Percentiles rank a stretch among this genome's conserved stretches.
Evolutionary conservation across 2,113 vertebrate species (phyloP).

Genomic region (Casuarius casuarius): DNA sequence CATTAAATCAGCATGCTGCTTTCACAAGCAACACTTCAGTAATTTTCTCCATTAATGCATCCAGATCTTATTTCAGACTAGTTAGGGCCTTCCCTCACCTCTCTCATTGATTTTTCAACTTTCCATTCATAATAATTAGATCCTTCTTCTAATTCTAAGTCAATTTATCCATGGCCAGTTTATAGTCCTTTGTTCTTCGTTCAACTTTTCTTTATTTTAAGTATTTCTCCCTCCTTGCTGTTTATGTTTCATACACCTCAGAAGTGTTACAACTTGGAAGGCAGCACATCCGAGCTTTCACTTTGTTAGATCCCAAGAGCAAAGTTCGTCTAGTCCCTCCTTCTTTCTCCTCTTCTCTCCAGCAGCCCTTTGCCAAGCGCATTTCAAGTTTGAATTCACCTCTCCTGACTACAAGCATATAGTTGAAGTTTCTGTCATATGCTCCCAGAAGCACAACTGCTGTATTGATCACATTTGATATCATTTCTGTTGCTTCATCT

Average conservation of each 20-base stretch:
- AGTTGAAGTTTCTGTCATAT: neutral
- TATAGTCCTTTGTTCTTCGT: neutral
- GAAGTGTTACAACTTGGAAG: neutral
- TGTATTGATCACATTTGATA: too few relatives aligned
- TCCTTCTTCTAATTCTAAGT: accelerated
- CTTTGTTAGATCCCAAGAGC: neutral
- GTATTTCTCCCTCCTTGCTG: neutral
- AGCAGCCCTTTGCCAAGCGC: neutral
- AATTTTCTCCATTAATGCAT: neutral
- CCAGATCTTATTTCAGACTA: neutral
- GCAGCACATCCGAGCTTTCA: neutral
- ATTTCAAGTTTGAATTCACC: neutral
- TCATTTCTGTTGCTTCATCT: too few relatives aligned
- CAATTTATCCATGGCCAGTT: neutral
- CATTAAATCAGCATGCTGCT: neutral
- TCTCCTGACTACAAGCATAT: neutral
- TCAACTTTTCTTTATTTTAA: neutral
- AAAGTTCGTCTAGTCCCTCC: neutral
- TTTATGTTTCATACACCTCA: neutral
- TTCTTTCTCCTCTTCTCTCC: neutral
- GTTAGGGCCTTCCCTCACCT: neutral
- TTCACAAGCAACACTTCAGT: neutral
- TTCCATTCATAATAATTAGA: neutral
- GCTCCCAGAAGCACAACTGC: neutral
- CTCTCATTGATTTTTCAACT: neutral